Conservation (phyloP, 2,113 vertebrate genomes). For the Bufo bufo region DNA sequence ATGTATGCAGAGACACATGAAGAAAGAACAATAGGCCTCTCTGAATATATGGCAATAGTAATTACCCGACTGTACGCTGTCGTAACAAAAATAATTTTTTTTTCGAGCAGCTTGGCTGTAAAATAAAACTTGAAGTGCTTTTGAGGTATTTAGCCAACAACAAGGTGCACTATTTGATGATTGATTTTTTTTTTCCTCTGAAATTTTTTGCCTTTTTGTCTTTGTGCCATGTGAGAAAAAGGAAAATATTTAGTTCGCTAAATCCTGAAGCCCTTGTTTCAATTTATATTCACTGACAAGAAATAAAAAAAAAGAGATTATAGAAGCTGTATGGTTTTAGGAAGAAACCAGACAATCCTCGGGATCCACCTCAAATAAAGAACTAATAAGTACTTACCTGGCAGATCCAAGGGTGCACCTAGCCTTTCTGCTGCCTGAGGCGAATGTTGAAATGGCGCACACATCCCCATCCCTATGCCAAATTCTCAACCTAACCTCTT, state of each 20-base stretch:
- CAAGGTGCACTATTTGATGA: not conserved
- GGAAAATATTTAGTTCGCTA: not conserved
- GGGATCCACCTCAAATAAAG: too few species aligned
- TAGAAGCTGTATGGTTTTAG: too few species aligned
- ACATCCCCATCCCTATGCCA: too few species aligned
- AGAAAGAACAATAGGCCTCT: not conserved
- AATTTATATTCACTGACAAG: not conserved
- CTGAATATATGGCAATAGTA: not conserved
- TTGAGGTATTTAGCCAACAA: not conserved
- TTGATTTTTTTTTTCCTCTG: not conserved
- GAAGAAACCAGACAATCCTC: too few species aligned
- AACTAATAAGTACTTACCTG: too few species aligned
- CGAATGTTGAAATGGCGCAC: too few species aligned
- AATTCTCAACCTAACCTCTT: too few species aligned
- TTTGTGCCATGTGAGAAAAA: not conserved
- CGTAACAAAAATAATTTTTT: not conserved
- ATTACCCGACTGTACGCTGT: not conserved
- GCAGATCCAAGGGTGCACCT: too few species aligned
- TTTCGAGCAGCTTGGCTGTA: not conserved
- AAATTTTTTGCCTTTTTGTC: not conserved
- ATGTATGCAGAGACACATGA: not conserved
- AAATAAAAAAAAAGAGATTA: not conserved
- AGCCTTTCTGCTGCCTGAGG: too few species aligned
- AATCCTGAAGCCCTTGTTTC: not conserved
- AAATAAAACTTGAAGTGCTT: not conserved